Conservation (phyloP, 2,888 invertebrate genomes). For the Ecliptopera silaceata region DNA sequence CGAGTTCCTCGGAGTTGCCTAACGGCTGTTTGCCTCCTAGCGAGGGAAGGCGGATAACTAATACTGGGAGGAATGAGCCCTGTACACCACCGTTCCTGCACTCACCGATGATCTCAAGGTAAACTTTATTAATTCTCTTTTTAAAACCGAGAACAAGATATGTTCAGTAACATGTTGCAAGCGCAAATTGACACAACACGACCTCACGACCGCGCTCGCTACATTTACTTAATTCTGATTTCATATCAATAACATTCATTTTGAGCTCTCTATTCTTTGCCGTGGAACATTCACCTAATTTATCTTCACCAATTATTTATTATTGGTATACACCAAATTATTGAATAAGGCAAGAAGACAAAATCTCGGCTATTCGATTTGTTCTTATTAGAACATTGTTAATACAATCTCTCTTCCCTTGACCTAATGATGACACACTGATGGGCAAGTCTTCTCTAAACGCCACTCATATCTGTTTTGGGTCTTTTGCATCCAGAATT, state of each 20-base stretch:
- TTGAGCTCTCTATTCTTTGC: constrained; percentile 29
- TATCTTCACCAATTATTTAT: constrained; percentile 3
- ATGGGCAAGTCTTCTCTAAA: too few relatives aligned
- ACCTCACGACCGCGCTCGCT: constrained; percentile 64
- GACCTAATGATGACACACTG: too few relatives aligned
- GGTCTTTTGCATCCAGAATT: too few relatives aligned
- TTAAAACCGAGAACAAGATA: constrained; percentile 9
- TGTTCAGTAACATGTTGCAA: constrained; percentile 57
- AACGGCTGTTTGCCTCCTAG: constrained; percentile 78
- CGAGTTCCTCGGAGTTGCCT: constrained; percentile 69
- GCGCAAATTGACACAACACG: constrained; percentile 63
- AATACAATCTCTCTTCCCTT: too few relatives aligned
- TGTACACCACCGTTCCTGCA: constrained; percentile 74
- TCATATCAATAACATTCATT: constrained; percentile 60
- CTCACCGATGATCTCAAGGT: constrained; percentile 83
- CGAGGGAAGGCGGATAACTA: constrained; percentile 76
- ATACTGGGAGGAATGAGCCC: constrained; percentile 82
- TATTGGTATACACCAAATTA: constrained; percentile 24
- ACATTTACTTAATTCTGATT: constrained; percentile 65
- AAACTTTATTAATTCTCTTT: constrained; percentile 11
- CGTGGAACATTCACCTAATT: constrained; percentile 51
- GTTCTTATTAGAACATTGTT: too few relatives aligned
- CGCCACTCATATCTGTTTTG: too few relatives aligned
- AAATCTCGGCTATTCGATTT: background rate
- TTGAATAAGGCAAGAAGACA: constrained; percentile 9